A percentile compares a stretch with the other conserved stretches of the same genome.
phyloP scores from a whole-genome alignment of 2,113 vertebrate genomes.

The Cercocebus atys region DNA sequence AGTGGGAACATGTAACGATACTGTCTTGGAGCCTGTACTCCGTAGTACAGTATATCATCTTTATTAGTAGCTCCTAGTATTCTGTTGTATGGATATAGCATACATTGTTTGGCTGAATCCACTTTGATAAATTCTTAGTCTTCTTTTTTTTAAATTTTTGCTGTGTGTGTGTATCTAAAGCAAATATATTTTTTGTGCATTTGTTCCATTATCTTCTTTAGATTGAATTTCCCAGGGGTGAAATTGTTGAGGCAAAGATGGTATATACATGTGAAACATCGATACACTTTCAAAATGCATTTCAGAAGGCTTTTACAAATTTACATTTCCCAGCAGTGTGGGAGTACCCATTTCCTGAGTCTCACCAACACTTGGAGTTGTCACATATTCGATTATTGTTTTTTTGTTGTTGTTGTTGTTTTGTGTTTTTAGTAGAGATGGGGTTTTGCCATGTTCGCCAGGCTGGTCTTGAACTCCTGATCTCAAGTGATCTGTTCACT shows the following conservation, averaged over 20 bases:
- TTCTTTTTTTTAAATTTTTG: not conserved
- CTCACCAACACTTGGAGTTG: not conserved
- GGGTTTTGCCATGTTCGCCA: no score
- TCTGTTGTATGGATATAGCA: not conserved
- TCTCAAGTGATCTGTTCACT: no score
- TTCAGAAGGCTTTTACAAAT: slow-evolving; percentile 13
- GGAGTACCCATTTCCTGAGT: not conserved
- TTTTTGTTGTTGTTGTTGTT: not conserved
- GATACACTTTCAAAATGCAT: not conserved
- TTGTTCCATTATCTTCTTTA: not conserved
- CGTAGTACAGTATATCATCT: not conserved
- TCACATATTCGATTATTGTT: not conserved
- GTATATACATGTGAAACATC: not conserved
- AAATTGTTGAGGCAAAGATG: not conserved
- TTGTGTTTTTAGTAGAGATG: not conserved
- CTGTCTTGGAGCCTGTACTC: not conserved
- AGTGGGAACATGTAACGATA: not conserved
- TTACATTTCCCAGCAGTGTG: not conserved
- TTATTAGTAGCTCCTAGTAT: not conserved
- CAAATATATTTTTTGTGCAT: not conserved
- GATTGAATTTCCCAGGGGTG: not conserved
- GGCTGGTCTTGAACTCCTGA: no score
- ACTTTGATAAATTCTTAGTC: not conserved
- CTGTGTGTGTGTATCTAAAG: not conserved
- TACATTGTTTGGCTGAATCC: not conserved